Evolutionary conservation across 2,888 invertebrate genomes (phyloP).

Genomic region (Rotaria magnacalcarata): DNA sequence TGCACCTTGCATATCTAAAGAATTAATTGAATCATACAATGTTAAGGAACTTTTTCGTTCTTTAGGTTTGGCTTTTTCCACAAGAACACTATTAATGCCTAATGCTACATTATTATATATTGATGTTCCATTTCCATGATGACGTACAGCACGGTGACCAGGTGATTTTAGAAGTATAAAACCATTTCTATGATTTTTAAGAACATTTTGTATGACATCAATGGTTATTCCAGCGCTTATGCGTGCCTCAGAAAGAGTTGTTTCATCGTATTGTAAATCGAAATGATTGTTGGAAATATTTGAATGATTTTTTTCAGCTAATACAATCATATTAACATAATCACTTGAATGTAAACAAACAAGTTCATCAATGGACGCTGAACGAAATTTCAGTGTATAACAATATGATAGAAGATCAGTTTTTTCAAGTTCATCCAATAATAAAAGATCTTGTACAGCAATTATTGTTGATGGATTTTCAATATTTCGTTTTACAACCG

Average conservation of each 20-base stretch:
- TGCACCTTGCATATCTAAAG: neutral
- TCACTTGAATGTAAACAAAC: conserved; percentile 14
- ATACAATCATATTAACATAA: conserved; percentile 25
- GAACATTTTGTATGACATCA: neutral
- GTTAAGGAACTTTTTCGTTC: neutral
- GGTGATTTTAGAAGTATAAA: neutral
- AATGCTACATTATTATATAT: neutral
- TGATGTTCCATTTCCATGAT: conserved; percentile 4
- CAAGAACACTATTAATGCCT: neutral
- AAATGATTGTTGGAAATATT: neutral
- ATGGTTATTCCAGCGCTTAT: neutral
- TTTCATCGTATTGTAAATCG: neutral
- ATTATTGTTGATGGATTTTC: neutral
- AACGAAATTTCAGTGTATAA: neutral
- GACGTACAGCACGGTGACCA: neutral
- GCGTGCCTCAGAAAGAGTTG: neutral
- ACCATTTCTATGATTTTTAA: neutral
- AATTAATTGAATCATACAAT: neutral
- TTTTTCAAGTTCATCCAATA: neutral
- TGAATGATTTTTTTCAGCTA: neutral
- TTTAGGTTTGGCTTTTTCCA: neutral
- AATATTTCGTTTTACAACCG: neutral
- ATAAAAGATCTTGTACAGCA: neutral
- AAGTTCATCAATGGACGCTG: neutral
- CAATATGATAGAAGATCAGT: conserved; percentile 6